phyloP scores from a whole-genome alignment of 2,888 invertebrate genomes.

The Macrosoma leucophasiata region DNA sequence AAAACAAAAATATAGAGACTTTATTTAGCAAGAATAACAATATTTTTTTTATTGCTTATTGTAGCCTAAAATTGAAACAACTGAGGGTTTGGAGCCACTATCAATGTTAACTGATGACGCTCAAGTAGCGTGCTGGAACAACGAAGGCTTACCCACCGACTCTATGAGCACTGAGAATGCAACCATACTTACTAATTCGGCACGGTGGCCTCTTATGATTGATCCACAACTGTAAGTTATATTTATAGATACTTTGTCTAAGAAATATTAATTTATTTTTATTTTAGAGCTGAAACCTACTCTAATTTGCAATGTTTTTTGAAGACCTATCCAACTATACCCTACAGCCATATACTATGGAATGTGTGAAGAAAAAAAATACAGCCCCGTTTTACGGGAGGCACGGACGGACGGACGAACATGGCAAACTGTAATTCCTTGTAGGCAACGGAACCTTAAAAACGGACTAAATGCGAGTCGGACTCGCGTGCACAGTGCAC shows the following conservation, averaged over 20 bases:
- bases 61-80: slow-evolving; percentile 85
- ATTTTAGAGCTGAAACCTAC: background rate
- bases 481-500: too few relatives aligned
- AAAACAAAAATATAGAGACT: background rate
- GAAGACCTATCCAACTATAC: too few relatives aligned
- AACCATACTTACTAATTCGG: slow-evolving; percentile 90
- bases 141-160: slow-evolving; percentile 93
- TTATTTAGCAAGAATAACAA: background rate
- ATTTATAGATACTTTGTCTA: too few relatives aligned
- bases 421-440: too few relatives aligned
- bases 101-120: slow-evolving; percentile 94
- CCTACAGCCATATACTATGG: too few relatives aligned
- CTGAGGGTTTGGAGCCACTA: slow-evolving; percentile 87
- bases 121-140: slow-evolving; percentile 94
- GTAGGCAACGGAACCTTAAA: too few relatives aligned
- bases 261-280: slow-evolving; percentile 24
- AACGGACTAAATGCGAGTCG: too few relatives aligned
- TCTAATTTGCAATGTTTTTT: too few relatives aligned
- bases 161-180: slow-evolving; percentile 97
- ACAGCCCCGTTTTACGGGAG: too few relatives aligned
- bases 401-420: too few relatives aligned
- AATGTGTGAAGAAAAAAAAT: too few relatives aligned
- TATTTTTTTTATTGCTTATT: slow-evolving; percentile 20
- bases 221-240: slow-evolving; percentile 88
- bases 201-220: slow-evolving; percentile 96